Base-by-base conservation (phyloP, 2,888 invertebrate species). In the Pachliopta kotzebuea region DNA sequence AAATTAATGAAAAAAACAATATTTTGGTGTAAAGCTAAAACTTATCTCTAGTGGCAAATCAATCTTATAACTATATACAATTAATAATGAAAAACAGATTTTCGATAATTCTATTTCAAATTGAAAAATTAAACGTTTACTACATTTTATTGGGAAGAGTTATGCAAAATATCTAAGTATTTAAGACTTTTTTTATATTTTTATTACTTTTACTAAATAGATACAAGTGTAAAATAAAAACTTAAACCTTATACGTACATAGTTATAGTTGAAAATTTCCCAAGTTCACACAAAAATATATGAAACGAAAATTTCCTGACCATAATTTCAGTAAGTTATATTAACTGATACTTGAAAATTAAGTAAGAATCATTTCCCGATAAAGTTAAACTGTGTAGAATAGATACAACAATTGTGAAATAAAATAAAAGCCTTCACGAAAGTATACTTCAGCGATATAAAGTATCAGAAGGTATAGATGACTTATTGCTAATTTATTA, bases 21-120 rank as follows among this genome's bases (percentile, higher is more conserved):
- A 85, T 87, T 90, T 90, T 90, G 90, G 90, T 89, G 87, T 89
- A 89, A 86, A 88, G 90, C 90, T 90, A 90, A 81, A 71, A 75
- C 79, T 77, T 76, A 82, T 14, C 54, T 73, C 88, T 90, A 90
- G 84, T 90, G 90, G 90, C 89, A 90, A 83, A 78, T 71, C 58
- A 69, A 74, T 72, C 71, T 70, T 68, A 71, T 7, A 54, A 65
- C 71, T 71, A 72, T 76, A 68, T 77, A 72, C 76, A 78, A 72
- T 78, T 68, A 72, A 76, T 71, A 70, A 69, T 73, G n/a, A 18
- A 18, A 24, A 55, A 29, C 20, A 6, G 18, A 55, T 8, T 20
- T n/a, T 29, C 18, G 23, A 37, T 23, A 26, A 29, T 18, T 53
- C 26, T 26, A 26, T 26, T 26, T 26, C 26, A 26, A 26, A 26